These are phyloP conservation scores for Ryuthela nishihirai DNA, from an alignment of 2,888 invertebrate species.

Conservation along the genomic window DNA sequence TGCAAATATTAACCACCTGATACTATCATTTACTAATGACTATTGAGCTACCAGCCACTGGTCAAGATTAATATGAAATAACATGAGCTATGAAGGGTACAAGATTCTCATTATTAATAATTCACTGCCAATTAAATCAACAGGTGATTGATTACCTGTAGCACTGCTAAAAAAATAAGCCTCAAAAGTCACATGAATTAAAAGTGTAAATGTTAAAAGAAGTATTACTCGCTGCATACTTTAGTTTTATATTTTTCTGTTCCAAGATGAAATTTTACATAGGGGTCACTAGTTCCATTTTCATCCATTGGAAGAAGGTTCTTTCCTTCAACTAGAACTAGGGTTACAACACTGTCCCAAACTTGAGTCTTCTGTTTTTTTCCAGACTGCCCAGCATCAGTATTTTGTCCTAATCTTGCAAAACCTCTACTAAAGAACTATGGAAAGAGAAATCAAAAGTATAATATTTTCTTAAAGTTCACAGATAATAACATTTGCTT, in stretches of 20 bases:
- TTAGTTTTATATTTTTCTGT: slow-evolving; percentile 97
- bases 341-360: slow-evolving; percentile 96
- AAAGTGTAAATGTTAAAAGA: neutral
- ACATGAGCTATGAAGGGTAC: no score
- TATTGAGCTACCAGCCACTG: no score
- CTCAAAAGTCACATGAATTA: neutral
- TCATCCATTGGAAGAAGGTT: slow-evolving; percentile 78
- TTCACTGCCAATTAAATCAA: no score
- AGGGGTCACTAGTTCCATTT: slow-evolving; percentile 85
- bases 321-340: slow-evolving; percentile 93
- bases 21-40: no score
- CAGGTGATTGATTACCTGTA: no score
- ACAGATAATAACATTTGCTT: no score
- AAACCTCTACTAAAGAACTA: slow-evolving; percentile 33
- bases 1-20: no score
- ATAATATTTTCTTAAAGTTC: no score
- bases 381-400: slow-evolving; percentile 38
- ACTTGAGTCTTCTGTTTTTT: slow-evolving; percentile 79
- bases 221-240: slow-evolving; percentile 45
- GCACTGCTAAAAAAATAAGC: no score
- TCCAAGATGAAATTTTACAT: slow-evolving; percentile 94
- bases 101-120: no score
- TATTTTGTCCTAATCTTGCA: slow-evolving; percentile 21
- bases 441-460: neutral
- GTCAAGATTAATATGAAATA: no score